phyloP scores from a whole-genome alignment of 2,797 vertebrate genomes.

The Cynodonichthys magdalenae region DNA sequence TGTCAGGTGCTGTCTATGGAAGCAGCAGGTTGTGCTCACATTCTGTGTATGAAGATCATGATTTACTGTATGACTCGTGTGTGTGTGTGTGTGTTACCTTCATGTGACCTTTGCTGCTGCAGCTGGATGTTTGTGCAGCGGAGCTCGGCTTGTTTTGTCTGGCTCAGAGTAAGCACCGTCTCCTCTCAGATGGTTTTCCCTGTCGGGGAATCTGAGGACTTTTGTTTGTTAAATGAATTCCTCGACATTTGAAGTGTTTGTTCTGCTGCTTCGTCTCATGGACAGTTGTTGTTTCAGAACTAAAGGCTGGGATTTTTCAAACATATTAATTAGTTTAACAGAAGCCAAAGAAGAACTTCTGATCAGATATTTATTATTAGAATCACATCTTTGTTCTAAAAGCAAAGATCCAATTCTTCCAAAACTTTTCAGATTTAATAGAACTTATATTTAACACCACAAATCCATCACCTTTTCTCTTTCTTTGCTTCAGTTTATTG shows the following conservation, averaged over 20 bases:
- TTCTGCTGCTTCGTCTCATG: constrained; percentile 9
- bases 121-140: constrained; percentile 61
- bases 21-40: too few species aligned
- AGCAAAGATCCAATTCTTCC: constrained; percentile 25
- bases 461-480: constrained; percentile 40
- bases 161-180: constrained; percentile 33
- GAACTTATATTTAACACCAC: constrained; percentile 48
- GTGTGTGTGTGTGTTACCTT: constrained; percentile 30
- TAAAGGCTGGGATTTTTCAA: neutral
- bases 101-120: constrained; percentile 64
- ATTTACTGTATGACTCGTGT: too few species aligned
- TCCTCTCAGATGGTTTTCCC: constrained; percentile 45
- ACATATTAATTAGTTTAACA: constrained; percentile 1
- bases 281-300: constrained; percentile 11
- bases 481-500: constrained; percentile 45
- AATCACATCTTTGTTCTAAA: constrained; percentile 8
- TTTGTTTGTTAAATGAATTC: constrained; percentile 48
- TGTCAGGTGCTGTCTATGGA: too few species aligned
- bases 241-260: constrained; percentile 39
- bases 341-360: constrained; percentile 20
- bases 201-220: constrained; percentile 23
- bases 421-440: constrained; percentile 28
- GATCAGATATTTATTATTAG: constrained; percentile 16
- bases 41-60: too few species aligned
- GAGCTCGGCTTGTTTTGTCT: constrained; percentile 59